phyloP scores from a whole-genome alignment of 2,113 vertebrate genomes.

The Coreoperca whiteheadi region DNA sequence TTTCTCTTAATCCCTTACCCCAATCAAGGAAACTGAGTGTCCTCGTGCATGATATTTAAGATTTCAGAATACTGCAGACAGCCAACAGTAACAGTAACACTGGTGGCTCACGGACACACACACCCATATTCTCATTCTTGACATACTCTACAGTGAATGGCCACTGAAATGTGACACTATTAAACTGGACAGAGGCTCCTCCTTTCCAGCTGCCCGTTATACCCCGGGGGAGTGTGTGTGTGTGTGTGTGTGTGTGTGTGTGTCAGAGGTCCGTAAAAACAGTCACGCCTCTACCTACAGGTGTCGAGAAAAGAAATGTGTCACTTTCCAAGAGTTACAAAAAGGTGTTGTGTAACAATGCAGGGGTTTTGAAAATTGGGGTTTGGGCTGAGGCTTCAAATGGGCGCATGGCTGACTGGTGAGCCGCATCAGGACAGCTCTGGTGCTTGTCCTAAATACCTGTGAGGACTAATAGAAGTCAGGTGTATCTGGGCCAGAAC shows the following conservation, averaged over 20 bases:
- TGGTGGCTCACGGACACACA: conserved; percentile 5
- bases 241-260: too few relatives aligned
- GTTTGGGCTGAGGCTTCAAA: conserved; percentile 10
- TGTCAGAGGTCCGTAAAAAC: conserved; percentile 31
- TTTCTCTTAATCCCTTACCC: not conserved
- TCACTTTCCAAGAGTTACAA: not conserved
- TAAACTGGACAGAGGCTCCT: conserved; percentile 64
- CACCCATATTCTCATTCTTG: conserved; percentile 41
- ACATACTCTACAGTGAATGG: conserved; percentile 43
- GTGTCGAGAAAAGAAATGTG: conserved; percentile 12
- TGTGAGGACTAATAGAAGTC: conserved; percentile 66
- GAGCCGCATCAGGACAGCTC: conserved; percentile 34
- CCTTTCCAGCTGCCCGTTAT: conserved; percentile 63
- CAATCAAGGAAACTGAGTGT: not conserved
- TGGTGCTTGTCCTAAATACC: conserved; percentile 63
- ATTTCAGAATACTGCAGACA: conserved; percentile 9
- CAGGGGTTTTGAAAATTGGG: not conserved
- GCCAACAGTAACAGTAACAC: conserved; percentile 15
- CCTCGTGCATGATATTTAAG: conserved; percentile 4
- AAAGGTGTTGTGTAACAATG: conserved; percentile 2
- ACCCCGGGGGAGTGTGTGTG: conserved; percentile 42
- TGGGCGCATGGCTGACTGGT: conserved; percentile 39
- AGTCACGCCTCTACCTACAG: conserved; percentile 22
- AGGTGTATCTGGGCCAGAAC: conserved; percentile 73
- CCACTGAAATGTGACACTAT: conserved; percentile 55